phyloP scores from a whole-genome alignment of 1,140 invertebrate genomes.

The Diploscapter pachys region DNA sequence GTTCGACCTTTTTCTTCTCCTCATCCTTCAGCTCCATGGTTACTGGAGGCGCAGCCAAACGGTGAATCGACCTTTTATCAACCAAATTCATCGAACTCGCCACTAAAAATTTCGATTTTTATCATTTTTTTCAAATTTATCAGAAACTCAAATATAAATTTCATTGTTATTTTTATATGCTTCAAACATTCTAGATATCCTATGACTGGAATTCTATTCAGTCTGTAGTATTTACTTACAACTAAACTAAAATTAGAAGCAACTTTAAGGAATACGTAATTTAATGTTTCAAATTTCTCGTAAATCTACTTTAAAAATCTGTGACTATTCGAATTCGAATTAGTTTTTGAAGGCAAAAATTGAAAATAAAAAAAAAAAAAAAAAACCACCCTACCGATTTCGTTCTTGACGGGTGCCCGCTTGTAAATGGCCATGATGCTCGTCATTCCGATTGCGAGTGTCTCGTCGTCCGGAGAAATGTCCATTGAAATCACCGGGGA shows the following conservation, averaged over 20 bases:
- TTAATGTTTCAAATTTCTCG: background rate
- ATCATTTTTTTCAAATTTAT: too few relatives aligned
- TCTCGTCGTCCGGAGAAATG: constrained; percentile 74
- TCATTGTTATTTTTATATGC: too few relatives aligned
- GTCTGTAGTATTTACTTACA: too few relatives aligned
- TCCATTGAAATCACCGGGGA: constrained; percentile 83
- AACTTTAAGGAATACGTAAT: too few relatives aligned
- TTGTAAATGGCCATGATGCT: constrained; percentile 76
- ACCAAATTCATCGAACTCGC: background rate
- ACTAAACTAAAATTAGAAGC: too few relatives aligned
- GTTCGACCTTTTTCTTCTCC: constrained; percentile 46
- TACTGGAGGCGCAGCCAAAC: constrained; percentile 36
- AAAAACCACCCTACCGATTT: constrained; percentile 35
- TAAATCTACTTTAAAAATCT: constrained; percentile 1
- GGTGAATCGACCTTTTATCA: constrained; percentile 6
- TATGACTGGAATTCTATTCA: too few relatives aligned
- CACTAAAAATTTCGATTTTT: too few relatives aligned
- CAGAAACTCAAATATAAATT: too few relatives aligned
- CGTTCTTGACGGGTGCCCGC: constrained; percentile 64
- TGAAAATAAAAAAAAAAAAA: background rate
- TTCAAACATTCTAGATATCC: too few relatives aligned
- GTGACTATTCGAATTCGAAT: background rate
- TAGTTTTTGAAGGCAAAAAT: background rate
- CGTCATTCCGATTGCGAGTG: constrained; percentile 82
- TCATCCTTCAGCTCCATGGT: constrained; percentile 31